Base-by-base conservation (phyloP, 1,140 invertebrate genomes). In the Colletes gigas region DNA sequence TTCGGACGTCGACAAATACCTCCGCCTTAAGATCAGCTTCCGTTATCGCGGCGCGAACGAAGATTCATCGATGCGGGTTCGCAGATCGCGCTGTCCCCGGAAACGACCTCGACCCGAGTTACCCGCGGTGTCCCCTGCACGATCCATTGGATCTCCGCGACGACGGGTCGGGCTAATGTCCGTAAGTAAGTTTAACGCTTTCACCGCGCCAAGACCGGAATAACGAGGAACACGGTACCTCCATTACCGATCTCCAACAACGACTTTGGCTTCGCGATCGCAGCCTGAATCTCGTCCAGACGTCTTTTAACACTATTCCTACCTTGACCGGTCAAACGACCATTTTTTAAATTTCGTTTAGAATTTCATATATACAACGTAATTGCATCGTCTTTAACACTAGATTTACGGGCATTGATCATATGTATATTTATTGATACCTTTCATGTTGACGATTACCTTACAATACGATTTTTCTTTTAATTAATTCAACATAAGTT, bases 161-260 rank as follows among this genome's bases (percentile, higher is more conserved):
- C 57, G 71, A 39, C 52, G 10, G 44, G 50, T 65, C 9, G 8
- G 17, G 52, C 68, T 83, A 83, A 83, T 73, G 62, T 63, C 66
- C 67, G 41, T 81, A 83, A 83, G 72, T 81, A 82, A 81, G 79
- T 83, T 83, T 77, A 81, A 77, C 73, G 82, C 68, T 82, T 82
- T 82, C 79, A n/a, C 55, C 14, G 15, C 63, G 54, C 39, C 55
- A 55, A 81, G 59, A 75, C 57, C 30, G 68, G 54, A 81, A 81
- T 81, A 83, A 83, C 73, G 52, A n/a, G 55, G 67, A 69, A 83
- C 82, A 83, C 73, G 68, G 63, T 83, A 83, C 73, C 68, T 83
- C 82, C 82, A 83, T 83, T 83, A 83, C 68, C 55, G 57, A 70
- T 65, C 62, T 81, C 66, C 82, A 81, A 81, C 30, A 41, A 62